Conservation (phyloP, 23 tunicate species). For the Halocynthia aurantium region DNA sequence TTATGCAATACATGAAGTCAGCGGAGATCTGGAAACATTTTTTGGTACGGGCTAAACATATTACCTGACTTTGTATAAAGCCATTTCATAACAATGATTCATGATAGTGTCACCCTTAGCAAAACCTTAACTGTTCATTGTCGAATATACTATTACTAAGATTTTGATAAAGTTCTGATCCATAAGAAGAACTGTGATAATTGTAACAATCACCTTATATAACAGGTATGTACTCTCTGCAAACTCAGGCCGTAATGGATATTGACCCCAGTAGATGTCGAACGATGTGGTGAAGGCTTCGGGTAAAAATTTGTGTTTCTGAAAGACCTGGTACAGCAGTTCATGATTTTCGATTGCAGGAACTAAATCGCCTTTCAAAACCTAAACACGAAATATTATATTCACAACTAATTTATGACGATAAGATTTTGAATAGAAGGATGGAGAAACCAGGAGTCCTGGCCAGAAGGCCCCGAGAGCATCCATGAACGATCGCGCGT, state of each 20-base stretch:
- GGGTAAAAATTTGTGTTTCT: slow-evolving; percentile 80
- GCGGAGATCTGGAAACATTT: too few relatives aligned
- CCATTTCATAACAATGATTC: too few relatives aligned
- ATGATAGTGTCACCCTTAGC: too few relatives aligned
- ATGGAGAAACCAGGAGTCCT: slow-evolving; percentile 61
- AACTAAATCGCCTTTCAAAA: slow-evolving; percentile 87
- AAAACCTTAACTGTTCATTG: too few relatives aligned
- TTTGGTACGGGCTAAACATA: neutral
- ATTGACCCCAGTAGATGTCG: slow-evolving; percentile 96
- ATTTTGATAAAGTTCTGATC: neutral
- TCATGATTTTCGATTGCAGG: slow-evolving; percentile 91
- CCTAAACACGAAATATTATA: slow-evolving; percentile 25
- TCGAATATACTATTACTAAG: too few relatives aligned
- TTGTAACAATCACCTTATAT: slow-evolving; percentile 47
- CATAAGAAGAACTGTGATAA: neutral
- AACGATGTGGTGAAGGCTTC: slow-evolving; percentile 96
- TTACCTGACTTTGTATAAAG: neutral
- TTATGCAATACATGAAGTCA: too few relatives aligned
- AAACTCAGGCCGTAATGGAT: slow-evolving; percentile 92
- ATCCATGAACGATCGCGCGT: slow-evolving; percentile 76
- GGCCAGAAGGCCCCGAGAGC: slow-evolving; percentile 99
- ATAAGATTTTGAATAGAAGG: neutral
- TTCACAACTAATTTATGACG: neutral
- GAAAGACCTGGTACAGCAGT: slow-evolving; percentile 89
- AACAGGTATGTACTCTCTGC: slow-evolving; percentile 91